A percentile compares a stretch with the other conserved stretches of the same genome.
phyloP scores from a whole-genome alignment of 2,888 invertebrate species.

The Epistrophella euchroma region DNA sequence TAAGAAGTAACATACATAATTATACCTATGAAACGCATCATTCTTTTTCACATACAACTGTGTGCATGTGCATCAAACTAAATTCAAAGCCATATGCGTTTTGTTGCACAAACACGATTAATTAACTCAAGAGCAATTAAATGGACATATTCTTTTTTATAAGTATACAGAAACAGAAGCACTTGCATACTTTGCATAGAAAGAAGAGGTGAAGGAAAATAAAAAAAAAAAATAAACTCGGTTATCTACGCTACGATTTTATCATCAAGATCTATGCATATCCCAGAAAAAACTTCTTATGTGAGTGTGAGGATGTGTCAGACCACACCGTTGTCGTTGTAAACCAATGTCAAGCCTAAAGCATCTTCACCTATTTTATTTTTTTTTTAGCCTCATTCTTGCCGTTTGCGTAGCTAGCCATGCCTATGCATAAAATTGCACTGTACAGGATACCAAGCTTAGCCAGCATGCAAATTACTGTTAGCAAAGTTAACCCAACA shows the following conservation, averaged over 20 bases:
- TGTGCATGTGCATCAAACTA: slow-evolving; percentile 41
- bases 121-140: slow-evolving; percentile 72
- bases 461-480: slow-evolving; percentile 68
- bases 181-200: not conserved
- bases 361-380: slow-evolving; percentile 64
- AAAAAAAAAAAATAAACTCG: not conserved
- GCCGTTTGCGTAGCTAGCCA: slow-evolving; percentile 14
- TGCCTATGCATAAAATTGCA: slow-evolving; percentile 57
- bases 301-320: slow-evolving; percentile 35
- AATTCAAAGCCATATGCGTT: not conserved
- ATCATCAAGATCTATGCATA: slow-evolving; percentile 20
- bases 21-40: slow-evolving; percentile 11
- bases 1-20: not conserved
- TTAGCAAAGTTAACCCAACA: slow-evolving; percentile 70
- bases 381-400: slow-evolving; percentile 2
- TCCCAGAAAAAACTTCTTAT: not conserved
- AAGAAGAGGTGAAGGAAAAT: not conserved
- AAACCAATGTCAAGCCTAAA: slow-evolving; percentile 67
- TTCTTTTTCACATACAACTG: slow-evolving; percentile 12
- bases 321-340: slow-evolving; percentile 30
- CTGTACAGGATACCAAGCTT: slow-evolving; percentile 35
- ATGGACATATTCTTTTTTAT: slow-evolving; percentile 18
- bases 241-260: not conserved
- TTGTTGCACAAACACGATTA: slow-evolving; percentile 64
- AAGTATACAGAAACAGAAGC: not conserved